Evolutionary conservation across 2,797 vertebrate genomes (phyloP).

Genomic region (Pipistrellus nathusii): DNA sequence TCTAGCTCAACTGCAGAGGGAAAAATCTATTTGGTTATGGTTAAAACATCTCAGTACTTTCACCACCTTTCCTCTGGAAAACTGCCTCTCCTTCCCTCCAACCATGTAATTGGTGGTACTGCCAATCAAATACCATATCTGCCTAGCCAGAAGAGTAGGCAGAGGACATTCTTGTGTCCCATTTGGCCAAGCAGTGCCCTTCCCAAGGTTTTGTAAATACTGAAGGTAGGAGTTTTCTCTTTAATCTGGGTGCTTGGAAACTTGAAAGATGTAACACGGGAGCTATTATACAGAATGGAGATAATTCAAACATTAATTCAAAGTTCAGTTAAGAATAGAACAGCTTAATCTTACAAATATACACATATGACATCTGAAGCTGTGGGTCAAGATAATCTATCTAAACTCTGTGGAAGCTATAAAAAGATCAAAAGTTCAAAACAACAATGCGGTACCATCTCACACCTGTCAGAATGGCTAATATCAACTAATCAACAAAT

Average conservation of each 20-base stretch:
- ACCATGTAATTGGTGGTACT: not conserved
- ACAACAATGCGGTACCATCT: too few relatives aligned
- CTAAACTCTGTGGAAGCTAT: not conserved
- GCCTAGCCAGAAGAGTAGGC: not conserved
- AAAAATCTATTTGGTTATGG: not conserved
- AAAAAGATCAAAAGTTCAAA: constrained; percentile 15
- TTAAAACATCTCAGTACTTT: constrained; percentile 16
- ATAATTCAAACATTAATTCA: constrained; percentile 46
- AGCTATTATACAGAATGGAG: not conserved
- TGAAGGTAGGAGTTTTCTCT: constrained; percentile 28
- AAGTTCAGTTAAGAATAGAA: constrained; percentile 13
- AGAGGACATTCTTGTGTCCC: not conserved
- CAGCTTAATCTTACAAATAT: not conserved
- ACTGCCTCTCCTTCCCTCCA: not conserved
- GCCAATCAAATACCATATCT: not conserved
- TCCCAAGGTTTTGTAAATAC: constrained; percentile 24
- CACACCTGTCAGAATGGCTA: too few relatives aligned
- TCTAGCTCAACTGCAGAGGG: not conserved
- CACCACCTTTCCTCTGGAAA: constrained; percentile 1
- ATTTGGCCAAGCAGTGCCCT: constrained; percentile 10
- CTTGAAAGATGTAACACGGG: not conserved
- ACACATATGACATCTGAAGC: not conserved
- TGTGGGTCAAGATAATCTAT: not conserved
- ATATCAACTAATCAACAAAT: too few relatives aligned
- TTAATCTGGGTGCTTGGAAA: not conserved